These are phyloP conservation scores for Crotalus horridus DNA, from an alignment of 2,113 vertebrate species.

Conservation along the genomic window DNA sequence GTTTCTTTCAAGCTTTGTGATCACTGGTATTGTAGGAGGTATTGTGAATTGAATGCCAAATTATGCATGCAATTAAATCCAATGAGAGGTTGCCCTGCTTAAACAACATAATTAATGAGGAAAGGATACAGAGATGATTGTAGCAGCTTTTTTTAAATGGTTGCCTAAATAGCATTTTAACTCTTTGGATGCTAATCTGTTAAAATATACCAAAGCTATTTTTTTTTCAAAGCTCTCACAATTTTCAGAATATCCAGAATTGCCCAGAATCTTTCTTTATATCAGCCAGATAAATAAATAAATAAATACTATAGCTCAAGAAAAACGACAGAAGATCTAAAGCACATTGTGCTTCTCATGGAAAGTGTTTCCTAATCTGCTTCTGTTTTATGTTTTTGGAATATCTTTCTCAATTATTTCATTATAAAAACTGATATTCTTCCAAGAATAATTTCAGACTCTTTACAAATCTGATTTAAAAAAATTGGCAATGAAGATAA, in stretches of 20 bases:
- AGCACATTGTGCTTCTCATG: background rate
- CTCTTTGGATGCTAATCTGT: constrained; percentile 22
- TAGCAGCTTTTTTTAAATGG: background rate
- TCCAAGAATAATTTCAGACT: background rate
- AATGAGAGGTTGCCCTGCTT: constrained; percentile 58
- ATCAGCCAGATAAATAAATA: background rate
- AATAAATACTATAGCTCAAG: background rate
- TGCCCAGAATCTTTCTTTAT: background rate
- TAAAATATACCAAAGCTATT: background rate
- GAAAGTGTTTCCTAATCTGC: background rate
- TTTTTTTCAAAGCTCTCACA: background rate
- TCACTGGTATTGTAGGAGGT: constrained; percentile 44
- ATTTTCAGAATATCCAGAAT: background rate
- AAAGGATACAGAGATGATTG: constrained; percentile 19
- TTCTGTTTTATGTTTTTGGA: background rate
- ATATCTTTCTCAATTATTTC: background rate
- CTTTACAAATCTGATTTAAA: background rate
- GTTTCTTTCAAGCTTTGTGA: background rate
- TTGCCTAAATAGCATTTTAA: constrained; percentile 49
- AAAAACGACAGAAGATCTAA: background rate
- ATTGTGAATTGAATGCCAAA: constrained; percentile 51
- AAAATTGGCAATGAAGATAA: background rate
- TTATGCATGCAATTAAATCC: constrained; percentile 62
- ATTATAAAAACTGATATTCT: background rate
- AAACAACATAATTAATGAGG: constrained; percentile 56